Conservation (phyloP, 2,113 vertebrate species). For the Fregetta grallaria region DNA sequence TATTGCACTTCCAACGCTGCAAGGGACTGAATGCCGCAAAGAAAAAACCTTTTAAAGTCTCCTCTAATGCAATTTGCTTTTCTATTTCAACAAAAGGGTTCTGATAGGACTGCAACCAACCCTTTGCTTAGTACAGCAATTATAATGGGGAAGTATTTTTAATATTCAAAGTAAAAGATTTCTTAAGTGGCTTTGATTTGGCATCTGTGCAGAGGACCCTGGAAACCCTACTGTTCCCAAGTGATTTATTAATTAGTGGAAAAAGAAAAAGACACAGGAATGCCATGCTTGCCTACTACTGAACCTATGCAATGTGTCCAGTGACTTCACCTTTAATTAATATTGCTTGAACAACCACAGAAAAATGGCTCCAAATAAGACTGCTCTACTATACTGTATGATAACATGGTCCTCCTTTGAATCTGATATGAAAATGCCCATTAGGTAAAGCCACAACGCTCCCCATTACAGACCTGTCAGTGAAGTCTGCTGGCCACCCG, state of each 20-base stretch:
- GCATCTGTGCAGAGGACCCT: neutral
- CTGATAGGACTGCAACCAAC: neutral
- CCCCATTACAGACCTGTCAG: neutral
- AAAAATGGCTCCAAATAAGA: neutral
- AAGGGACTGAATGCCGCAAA: neutral
- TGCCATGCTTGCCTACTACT: neutral
- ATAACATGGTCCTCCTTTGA: neutral
- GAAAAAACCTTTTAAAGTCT: neutral
- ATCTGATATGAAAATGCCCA: accelerated
- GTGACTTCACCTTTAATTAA: constrained; percentile 25
- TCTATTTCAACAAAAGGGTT: neutral
- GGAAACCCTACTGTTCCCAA: neutral
- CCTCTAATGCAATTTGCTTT: neutral
- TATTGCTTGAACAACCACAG: neutral
- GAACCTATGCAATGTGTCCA: neutral
- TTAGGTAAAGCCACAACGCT: neutral
- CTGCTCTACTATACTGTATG: neutral
- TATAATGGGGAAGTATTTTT: constrained; percentile 4
- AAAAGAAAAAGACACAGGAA: neutral
- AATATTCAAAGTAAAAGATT: constrained; percentile 10
- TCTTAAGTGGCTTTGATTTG: constrained; percentile 4
- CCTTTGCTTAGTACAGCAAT: neutral
- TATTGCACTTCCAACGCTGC: neutral
- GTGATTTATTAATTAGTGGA: constrained; percentile 14
- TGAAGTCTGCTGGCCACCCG: neutral